Evolutionary conservation across 2,888 invertebrate species (phyloP).

Genomic region (Diaperis boleti): DNA sequence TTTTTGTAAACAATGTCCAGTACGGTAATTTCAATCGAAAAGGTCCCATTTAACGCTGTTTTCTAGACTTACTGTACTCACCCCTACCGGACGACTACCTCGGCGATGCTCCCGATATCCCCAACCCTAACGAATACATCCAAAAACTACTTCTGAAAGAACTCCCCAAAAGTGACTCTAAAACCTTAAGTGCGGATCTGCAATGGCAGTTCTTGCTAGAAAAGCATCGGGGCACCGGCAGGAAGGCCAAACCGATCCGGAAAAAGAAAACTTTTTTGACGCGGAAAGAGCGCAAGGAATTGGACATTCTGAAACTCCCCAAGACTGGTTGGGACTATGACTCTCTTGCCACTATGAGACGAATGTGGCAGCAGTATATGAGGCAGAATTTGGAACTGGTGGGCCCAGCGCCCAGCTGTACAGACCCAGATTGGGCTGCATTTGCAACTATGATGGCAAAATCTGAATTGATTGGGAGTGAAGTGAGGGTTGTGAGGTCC

Average conservation of each 20-base stretch:
- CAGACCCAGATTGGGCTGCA: constrained; percentile 68
- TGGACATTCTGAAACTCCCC: constrained; percentile 75
- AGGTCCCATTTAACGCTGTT: neutral
- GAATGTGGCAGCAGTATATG: constrained; percentile 81
- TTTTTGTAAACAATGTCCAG: neutral
- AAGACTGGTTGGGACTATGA: constrained; percentile 73
- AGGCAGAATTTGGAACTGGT: constrained; percentile 72
- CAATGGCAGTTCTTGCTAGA: constrained; percentile 31
- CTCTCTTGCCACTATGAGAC: constrained; percentile 74
- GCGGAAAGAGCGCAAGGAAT: constrained; percentile 70
- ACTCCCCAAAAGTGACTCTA: constrained; percentile 12
- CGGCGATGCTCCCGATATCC: constrained; percentile 14
- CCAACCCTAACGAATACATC: constrained; percentile 6
- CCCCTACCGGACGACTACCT: constrained; percentile 11
- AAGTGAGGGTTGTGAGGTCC: constrained; percentile 75
- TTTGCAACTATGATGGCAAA: constrained; percentile 69
- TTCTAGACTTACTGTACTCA: constrained; percentile 9
- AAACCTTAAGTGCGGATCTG: neutral
- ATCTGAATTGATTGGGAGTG: constrained; percentile 83
- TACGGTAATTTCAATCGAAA: neutral
- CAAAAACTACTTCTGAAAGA: constrained; percentile 18
- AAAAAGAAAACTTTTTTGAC: constrained; percentile 64
- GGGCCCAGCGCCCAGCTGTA: constrained; percentile 55
- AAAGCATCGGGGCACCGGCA: constrained; percentile 5
- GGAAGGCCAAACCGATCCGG: neutral